These are phyloP conservation scores for Reticulitermes lucifugus DNA, from an alignment of 2,888 invertebrate species.

Conservation along the genomic window DNA sequence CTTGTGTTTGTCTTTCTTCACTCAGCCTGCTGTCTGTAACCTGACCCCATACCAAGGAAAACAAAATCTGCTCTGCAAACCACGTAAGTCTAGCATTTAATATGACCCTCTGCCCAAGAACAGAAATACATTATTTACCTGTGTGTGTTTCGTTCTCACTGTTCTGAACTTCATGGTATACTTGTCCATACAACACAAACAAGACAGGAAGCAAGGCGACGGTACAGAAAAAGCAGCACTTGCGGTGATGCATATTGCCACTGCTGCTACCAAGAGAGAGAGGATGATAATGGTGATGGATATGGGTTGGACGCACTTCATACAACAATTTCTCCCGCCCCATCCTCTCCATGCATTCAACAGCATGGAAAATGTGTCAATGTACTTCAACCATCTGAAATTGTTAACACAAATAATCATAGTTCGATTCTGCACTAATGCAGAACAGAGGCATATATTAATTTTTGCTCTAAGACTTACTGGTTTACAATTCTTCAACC, in stretches of 20 bases:
- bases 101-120: no score
- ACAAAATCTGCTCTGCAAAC: no score
- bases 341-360: constrained; percentile 36
- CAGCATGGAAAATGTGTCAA: constrained; percentile 16
- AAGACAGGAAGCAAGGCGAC: constrained; percentile 50
- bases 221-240: constrained; percentile 52
- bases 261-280: neutral
- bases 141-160: constrained; percentile 38
- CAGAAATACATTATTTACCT: neutral
- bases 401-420: no score
- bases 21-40: no score
- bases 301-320: constrained; percentile 39
- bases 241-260: constrained; percentile 40
- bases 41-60: no score
- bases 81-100: no score
- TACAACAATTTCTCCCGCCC: constrained; percentile 37
- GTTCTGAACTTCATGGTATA: constrained; percentile 51
- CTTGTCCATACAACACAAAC: constrained; percentile 53
- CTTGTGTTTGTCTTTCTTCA: no score
- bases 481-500: no score
- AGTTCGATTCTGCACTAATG: no score
- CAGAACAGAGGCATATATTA: no score
- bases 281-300: constrained; percentile 25
- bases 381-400: constrained; percentile 5
- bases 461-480: no score